Base-by-base conservation (phyloP, 2,888 invertebrate species). In the Drosophila subquinaria region DNA sequence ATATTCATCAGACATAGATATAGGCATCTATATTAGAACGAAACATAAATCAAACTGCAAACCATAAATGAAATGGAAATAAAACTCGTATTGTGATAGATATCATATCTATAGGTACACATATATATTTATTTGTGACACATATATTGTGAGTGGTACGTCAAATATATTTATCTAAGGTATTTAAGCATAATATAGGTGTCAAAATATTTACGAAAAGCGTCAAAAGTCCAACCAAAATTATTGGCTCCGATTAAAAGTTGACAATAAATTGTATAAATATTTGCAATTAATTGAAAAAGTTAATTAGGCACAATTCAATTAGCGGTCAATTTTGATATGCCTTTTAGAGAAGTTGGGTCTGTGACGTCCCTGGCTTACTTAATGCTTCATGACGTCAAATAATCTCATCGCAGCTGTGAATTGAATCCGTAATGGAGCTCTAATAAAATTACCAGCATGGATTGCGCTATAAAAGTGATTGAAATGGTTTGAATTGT, bases 251-350 rank as follows among this genome's bases (percentile, higher is more conserved):
- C 35, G 20, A 67, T 71, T 51, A 67, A 64, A 40, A 64, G 69
- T 17, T 69, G 80, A n/a, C 57, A 84, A 83, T 68, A 35, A 57
- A 52, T 53, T 20, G 55, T 50, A 59, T 50, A 73, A 82, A 87
- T 83, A 73, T 84, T 83, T 73, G 64, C 47, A 69, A 68, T 55
- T 70, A 75, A 87, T 82, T 73, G 65, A 69, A 69, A 72, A 52
- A 71, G 50, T 56, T 76, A 59, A 72, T 76, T 64, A 45, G 60
- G 15, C 64, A 43, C 38, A 56, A 35, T 53, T 60, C 42, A 83
- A 75, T 83, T 79, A 86, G 77, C 72, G 56, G 52, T 17, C 60
- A 51, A 68, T 66, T 68, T 61, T 42, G 40, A 69, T 43, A 11
- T 50, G 53, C 38, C 38, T 23, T 13, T 45, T 51, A 43, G 40